phyloP scores from a whole-genome alignment of 2,113 vertebrate genomes.

The Heterochromis multidens region DNA sequence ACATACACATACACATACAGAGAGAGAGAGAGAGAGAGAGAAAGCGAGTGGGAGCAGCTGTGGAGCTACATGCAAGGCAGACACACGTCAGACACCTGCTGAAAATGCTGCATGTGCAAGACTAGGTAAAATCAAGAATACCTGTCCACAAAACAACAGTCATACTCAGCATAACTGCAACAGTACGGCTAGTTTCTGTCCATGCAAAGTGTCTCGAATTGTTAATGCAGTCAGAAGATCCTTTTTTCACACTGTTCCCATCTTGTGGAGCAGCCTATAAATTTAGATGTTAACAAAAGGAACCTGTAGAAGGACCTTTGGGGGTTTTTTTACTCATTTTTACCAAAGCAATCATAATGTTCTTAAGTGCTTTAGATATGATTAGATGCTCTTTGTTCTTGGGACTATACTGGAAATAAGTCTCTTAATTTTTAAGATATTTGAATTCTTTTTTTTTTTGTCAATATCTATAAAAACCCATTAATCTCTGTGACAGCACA shows the following conservation, averaged over 20 bases:
- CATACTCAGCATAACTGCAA: not conserved
- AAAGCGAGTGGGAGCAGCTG: conserved; percentile 28
- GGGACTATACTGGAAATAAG: not conserved
- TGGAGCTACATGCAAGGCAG: not conserved
- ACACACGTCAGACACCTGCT: conserved; percentile 60
- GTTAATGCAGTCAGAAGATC: not conserved
- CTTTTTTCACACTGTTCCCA: not conserved
- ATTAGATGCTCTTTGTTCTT: not conserved
- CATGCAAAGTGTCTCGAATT: not conserved
- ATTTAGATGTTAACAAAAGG: not conserved
- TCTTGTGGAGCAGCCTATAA: not conserved
- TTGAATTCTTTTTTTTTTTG: not conserved
- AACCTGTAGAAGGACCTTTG: not conserved
- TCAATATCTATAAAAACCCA: not conserved
- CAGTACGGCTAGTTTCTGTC: not conserved
- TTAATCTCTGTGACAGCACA: not conserved
- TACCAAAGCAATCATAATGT: not conserved
- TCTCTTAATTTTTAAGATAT: not conserved
- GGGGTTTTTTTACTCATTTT: no score
- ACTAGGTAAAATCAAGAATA: not conserved
- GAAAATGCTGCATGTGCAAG: conserved; percentile 18
- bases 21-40: no score
- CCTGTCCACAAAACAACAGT: not conserved
- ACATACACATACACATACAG: not conserved
- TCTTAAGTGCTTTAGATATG: not conserved